A percentile compares a stretch with the other conserved stretches of the same genome.
Conservation (phyloP, 2,113 vertebrate species). For the Nerophis lumbriciformis region DNA sequence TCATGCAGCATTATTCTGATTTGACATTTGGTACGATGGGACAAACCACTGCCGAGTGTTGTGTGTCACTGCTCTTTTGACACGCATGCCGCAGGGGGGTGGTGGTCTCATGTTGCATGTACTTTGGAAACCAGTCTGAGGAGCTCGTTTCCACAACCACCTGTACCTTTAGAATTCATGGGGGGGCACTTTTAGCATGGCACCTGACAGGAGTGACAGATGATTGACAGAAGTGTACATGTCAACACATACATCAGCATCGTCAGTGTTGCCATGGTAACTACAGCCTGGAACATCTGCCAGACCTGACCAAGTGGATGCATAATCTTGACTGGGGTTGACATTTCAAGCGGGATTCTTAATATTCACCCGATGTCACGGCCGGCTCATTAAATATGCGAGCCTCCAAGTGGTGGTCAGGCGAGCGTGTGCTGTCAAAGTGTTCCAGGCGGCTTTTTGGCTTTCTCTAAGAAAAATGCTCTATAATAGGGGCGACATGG, state of each 20-base stretch:
- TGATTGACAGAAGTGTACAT: neutral
- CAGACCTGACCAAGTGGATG: neutral
- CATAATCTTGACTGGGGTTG: no score
- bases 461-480: no score
- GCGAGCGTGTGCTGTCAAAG: no score
- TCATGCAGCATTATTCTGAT: neutral
- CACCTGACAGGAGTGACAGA: neutral
- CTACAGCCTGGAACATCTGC: neutral
- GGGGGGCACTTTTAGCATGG: no score
- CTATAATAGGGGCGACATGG: no score
- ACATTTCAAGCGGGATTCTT: no score
- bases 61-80: neutral
- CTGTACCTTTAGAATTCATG: no score
- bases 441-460: no score
- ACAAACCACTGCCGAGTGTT: neutral
- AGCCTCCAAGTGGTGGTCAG: no score
- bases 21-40: neutral
- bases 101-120: neutral
- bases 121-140: neutral
- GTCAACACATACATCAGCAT: no score
- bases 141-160: neutral
- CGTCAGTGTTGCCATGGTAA: neutral
- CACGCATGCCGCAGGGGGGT: neutral
- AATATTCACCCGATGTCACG: no score
- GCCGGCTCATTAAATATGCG: no score